phyloP scores from a whole-genome alignment of 2,797 vertebrate species.

The Myoxocephalus aenaeus region DNA sequence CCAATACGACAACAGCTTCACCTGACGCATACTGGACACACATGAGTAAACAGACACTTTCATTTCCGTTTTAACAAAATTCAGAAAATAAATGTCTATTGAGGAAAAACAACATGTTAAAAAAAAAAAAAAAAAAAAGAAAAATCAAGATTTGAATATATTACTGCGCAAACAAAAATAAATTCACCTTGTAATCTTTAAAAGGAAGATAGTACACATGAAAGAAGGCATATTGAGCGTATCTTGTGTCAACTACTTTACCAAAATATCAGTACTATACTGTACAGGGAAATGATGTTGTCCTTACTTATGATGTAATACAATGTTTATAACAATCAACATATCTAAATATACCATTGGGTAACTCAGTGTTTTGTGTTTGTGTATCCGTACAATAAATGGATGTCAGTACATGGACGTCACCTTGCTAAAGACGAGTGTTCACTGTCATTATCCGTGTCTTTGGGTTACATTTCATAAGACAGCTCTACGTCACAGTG shows the following conservation, averaged over 20 bases:
- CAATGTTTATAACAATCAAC: background rate
- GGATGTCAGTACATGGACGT: background rate
- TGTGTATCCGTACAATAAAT: background rate
- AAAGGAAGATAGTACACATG: background rate
- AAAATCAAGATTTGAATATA: background rate
- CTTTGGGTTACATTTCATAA: slow-evolving; percentile 17
- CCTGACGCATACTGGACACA: background rate
- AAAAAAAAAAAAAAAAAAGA: too few relatives aligned
- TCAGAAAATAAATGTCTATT: background rate
- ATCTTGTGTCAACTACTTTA: background rate
- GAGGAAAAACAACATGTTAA: background rate
- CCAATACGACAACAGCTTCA: background rate
- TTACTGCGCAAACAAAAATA: background rate
- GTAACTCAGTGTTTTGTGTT: too few relatives aligned
- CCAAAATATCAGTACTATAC: background rate
- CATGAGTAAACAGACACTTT: background rate
- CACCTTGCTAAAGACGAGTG: background rate
- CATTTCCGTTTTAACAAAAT: background rate
- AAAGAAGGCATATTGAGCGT: background rate
- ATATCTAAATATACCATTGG: too few relatives aligned
- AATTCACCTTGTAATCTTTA: background rate
- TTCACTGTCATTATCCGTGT: slow-evolving; percentile 4
- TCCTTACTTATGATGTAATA: background rate
- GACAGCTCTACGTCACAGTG: slow-evolving; percentile 14
- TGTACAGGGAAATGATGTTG: background rate